Percentiles rank a stretch among this genome's conserved stretches.
Conservation (phyloP, 2,888 invertebrate species). For the Griposia aprilina region DNA sequence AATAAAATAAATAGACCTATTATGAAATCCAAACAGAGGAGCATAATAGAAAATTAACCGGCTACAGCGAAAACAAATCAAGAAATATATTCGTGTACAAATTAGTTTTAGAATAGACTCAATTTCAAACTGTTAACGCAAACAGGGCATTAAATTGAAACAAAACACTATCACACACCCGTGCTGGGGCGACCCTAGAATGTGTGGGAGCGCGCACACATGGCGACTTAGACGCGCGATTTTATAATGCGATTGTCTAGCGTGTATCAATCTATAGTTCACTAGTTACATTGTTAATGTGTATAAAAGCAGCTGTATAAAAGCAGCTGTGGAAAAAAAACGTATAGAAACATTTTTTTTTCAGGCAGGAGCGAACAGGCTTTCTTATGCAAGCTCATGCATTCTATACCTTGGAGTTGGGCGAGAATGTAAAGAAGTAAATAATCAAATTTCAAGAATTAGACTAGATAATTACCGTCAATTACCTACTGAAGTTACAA, state of each 20-base stretch:
- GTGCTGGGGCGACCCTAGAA: conserved; percentile 51
- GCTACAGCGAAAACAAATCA: conserved; percentile 58
- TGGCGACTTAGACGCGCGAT: conserved; percentile 52
- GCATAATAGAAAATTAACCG: conserved; percentile 64
- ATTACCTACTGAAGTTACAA: not conserved
- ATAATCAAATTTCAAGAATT: not conserved
- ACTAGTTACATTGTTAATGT: conserved; percentile 7
- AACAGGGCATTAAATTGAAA: conserved; percentile 72
- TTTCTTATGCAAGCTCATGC: not conserved
- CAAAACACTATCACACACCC: conserved; percentile 67
- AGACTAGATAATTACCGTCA: no score
- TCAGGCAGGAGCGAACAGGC: not conserved
- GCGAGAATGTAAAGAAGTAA: not conserved
- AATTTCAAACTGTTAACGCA: conserved; percentile 65
- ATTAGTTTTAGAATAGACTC: conserved; percentile 65
- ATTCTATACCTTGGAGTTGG: not conserved
- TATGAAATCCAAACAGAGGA: conserved; percentile 54
- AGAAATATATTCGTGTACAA: conserved; percentile 64
- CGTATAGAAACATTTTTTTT: not conserved
- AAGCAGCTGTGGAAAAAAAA: not conserved
- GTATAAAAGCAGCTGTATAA: not conserved
- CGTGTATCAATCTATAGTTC: conserved; percentile 1
- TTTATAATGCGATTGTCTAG: conserved; percentile 51
- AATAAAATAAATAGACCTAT: conserved; percentile 46
- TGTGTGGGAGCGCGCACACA: conserved; percentile 56